Evolutionary conservation across 2,797 vertebrate species (phyloP).

Genomic region (Sciurus vulgaris): DNA sequence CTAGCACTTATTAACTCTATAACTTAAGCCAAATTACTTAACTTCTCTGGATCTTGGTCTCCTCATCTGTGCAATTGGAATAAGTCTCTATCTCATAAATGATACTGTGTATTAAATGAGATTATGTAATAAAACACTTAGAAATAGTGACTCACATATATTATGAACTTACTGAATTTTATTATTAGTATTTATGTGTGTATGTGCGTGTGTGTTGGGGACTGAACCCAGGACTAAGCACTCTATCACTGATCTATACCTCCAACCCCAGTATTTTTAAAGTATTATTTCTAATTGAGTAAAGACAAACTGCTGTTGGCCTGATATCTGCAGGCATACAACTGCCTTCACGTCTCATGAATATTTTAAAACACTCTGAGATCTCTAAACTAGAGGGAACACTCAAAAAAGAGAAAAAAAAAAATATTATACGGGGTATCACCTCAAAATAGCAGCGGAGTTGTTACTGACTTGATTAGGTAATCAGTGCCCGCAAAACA

Average conservation of each 20-base stretch:
- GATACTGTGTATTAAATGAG: background rate
- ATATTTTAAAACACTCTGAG: slow-evolving; percentile 34
- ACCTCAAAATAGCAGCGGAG: slow-evolving; percentile 65
- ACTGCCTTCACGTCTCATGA: background rate
- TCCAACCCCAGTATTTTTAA: background rate
- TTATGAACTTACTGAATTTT: slow-evolving; percentile 28
- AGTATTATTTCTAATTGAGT: background rate
- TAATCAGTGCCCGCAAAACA: slow-evolving; percentile 37
- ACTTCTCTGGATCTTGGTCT: background rate
- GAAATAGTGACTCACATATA: background rate
- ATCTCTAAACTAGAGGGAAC: slow-evolving; percentile 19
- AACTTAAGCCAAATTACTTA: slow-evolving; percentile 2
- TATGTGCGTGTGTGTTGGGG: too few relatives aligned
- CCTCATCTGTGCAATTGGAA: background rate
- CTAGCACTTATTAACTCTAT: background rate
- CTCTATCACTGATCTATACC: too few relatives aligned
- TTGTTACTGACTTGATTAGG: slow-evolving; percentile 22
- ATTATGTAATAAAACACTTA: background rate
- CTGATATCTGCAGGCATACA: slow-evolving; percentile 5
- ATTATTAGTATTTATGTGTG: background rate
- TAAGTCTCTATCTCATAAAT: background rate
- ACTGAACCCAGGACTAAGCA: too few relatives aligned
- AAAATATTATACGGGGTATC: slow-evolving; percentile 28
- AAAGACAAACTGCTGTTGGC: background rate
- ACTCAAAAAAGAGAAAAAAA: slow-evolving; percentile 45